Evolutionary conservation across 2,113 vertebrate genomes (phyloP), one percentile per base, ranked within the genome.

Genomic region (Murina feae): DNA sequence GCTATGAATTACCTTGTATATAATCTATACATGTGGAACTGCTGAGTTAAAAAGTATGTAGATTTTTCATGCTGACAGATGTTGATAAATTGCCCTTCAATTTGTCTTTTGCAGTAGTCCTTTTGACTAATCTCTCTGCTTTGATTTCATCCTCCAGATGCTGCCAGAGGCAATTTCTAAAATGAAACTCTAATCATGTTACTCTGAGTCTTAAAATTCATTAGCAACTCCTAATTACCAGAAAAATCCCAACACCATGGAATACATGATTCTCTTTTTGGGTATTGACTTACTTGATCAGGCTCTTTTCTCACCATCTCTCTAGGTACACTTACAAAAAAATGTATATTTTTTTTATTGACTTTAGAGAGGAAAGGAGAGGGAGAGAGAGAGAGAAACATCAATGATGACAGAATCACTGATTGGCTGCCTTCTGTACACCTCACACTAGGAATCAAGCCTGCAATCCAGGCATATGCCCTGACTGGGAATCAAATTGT

Each of bases 41-140:
- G 51, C 51, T 92, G 51, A 90, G 75, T 90, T 82, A 79, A 69
- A 90, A 86, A 10, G 10, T 71, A 82, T 51, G 18, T 49, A 89
- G 30, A 65, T 63, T 89, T 96, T 96, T 81, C 80, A 32, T 92
- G 32, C 32, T 86, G 74, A 89, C 51, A 37, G 85, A 78, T 82
- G 16, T 79, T 90, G 75, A 21, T 53, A 86, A 86, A 86, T 76
- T 94, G 80, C 72, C 44, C 51, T 92, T 94, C 28, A 90, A 17
- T 53, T 55, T 75, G n/a, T 53, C 58, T 75, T 90, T 90, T 92
- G 13, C 11, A 28, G 5, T 82, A 78, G 88, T 85, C 11, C 10
- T 72, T 85, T 91, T 86, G 53, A 92, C n/a, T 85, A 60, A 89
- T 81, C 32, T 91, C 35, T 89, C 32, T 89, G 42, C 79, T 88